Evolutionary conservation across 2,888 invertebrate genomes (phyloP).

Genomic region (Scaptomyza reducta): DNA sequence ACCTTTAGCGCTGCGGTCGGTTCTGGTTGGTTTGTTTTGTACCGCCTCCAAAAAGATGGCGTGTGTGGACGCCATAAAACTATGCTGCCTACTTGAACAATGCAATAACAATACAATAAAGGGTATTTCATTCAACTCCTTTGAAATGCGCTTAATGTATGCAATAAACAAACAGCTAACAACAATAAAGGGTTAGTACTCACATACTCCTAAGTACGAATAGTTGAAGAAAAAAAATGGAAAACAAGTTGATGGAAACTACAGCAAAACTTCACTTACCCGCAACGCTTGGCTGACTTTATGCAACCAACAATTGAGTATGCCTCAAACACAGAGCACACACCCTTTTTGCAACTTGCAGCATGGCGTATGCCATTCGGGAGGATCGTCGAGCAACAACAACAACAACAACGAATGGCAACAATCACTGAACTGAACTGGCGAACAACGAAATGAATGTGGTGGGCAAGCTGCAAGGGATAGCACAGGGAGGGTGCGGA

Average conservation of each 20-base stretch:
- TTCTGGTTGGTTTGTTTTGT: constrained; percentile 14
- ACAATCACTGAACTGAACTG: constrained; percentile 54
- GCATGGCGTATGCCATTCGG: constrained; percentile 45
- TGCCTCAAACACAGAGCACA: constrained; percentile 20
- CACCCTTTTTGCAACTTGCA: constrained; percentile 29
- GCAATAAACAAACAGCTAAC: constrained; percentile 62
- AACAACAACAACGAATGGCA: constrained; percentile 61
- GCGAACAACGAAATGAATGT: constrained; percentile 13
- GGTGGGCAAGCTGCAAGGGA: constrained; percentile 1
- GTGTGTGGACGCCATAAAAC: constrained; percentile 61
- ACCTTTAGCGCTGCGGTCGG: not conserved
- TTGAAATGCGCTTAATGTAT: constrained; percentile 64
- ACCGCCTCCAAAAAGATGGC: constrained; percentile 53
- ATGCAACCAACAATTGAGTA: constrained; percentile 24
- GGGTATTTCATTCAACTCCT: constrained; percentile 12
- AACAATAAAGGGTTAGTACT: constrained; percentile 28
- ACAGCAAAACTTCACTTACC: not conserved
- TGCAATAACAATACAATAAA: constrained; percentile 27
- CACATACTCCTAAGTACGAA: constrained; percentile 13
- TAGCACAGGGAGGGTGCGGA: not conserved
- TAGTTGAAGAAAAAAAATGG: constrained; percentile 39
- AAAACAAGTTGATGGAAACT: constrained; percentile 18
- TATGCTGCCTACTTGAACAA: constrained; percentile 39
- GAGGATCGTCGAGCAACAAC: constrained; percentile 42
- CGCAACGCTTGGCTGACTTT: constrained; percentile 47